These are phyloP conservation scores for Unio delphinus DNA, from an alignment of 2,888 invertebrate species.

Conservation along the genomic window DNA sequence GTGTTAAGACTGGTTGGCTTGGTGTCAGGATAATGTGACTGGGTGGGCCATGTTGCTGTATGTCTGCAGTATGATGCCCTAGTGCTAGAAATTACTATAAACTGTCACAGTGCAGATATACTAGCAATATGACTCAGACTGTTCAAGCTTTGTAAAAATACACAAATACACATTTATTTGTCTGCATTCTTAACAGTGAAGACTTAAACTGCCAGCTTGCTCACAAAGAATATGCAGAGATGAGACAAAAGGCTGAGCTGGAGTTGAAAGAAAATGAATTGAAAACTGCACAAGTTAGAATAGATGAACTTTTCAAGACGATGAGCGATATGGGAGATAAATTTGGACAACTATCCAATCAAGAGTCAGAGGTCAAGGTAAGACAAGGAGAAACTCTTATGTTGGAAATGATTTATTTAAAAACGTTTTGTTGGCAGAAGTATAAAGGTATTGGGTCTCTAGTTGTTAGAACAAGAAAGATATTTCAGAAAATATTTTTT, in stretches of 20 bases:
- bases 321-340: constrained; percentile 14
- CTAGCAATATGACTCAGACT: no score
- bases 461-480: no score
- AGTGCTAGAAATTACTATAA: no score
- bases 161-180: background rate
- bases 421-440: no score
- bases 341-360: constrained; percentile 22
- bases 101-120: no score
- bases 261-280: constrained; percentile 24
- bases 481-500: no score
- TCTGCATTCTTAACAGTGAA: constrained; percentile 18
- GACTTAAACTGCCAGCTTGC: constrained; percentile 24
- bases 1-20: no score
- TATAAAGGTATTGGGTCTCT: no score
- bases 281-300: constrained; percentile 3
- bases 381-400: background rate
- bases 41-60: no score
- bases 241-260: constrained; percentile 21
- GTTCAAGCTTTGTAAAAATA: no score
- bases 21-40: no score
- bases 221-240: constrained; percentile 25
- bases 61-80: no score
- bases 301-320: constrained; percentile 16
- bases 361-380: constrained; percentile 21
- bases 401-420: background rate